Evolutionary conservation across 1,140 invertebrate species (phyloP).

Genomic region (Berghia stephanieae): DNA sequence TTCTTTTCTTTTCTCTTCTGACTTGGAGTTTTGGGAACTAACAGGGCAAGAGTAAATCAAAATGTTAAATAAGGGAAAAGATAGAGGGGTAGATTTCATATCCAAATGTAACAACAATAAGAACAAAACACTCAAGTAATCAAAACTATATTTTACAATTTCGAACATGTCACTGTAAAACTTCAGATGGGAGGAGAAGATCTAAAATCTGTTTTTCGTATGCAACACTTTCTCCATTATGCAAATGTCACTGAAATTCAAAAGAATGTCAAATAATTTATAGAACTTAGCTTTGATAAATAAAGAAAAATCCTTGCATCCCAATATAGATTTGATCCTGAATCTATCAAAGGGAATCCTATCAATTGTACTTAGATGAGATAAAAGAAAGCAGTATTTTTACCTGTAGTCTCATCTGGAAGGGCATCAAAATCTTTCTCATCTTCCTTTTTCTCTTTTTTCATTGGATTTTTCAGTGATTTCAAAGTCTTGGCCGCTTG

Average conservation of each 20-base stretch:
- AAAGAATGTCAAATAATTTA: not conserved
- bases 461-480: slow-evolving; percentile 43
- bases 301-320: not conserved
- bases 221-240: not conserved
- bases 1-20: slow-evolving; percentile 59
- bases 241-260: not conserved
- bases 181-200: not conserved
- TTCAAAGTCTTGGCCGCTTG: slow-evolving; percentile 51
- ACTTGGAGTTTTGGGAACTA: slow-evolving; percentile 56
- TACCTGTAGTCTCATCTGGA: slow-evolving; percentile 54
- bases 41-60: slow-evolving; percentile 24
- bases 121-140: not conserved
- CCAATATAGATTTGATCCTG: not conserved
- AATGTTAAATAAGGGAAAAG: not conserved
- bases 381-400: not conserved
- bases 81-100: not conserved
- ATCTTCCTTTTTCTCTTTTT: slow-evolving; percentile 40
- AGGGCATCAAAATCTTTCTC: slow-evolving; percentile 50
- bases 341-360: not conserved
- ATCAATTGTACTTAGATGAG: not conserved
- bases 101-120: slow-evolving; percentile 12
- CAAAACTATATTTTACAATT: not conserved
- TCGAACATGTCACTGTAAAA: not conserved
- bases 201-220: not conserved
- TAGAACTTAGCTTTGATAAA: not conserved